A percentile compares a stretch with the other conserved stretches of the same genome.
Conservation (phyloP, 37 sponge, comb jelly and placozoan genomes). For the Beroe forskalii region DNA sequence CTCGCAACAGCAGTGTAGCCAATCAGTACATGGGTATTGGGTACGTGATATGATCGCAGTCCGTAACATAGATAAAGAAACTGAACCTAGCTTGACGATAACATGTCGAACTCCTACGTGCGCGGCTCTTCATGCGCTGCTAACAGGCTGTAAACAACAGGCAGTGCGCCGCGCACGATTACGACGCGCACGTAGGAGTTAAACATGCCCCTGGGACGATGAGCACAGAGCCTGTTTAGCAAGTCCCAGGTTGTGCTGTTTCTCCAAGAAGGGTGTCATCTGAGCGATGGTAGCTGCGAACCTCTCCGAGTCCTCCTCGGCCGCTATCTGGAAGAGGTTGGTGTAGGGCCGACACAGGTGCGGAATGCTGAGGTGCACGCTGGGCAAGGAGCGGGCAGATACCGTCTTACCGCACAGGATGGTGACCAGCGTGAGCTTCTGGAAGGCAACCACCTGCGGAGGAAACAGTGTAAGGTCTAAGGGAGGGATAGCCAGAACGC, state of each 20-base stretch:
- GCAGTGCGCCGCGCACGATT: too few species aligned
- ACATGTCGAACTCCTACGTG: neutral
- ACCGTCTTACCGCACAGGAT: neutral
- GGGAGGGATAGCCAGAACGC: too few species aligned
- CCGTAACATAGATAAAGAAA: neutral
- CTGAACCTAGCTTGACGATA: neutral
- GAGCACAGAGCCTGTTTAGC: conserved; percentile 66
- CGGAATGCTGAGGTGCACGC: neutral
- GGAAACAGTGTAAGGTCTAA: too few species aligned
- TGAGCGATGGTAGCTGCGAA: conserved; percentile 64
- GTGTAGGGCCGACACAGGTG: conserved; percentile 30
- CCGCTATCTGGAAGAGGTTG: conserved; percentile 23
- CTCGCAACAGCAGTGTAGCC: too few species aligned
- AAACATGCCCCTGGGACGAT: too few species aligned
- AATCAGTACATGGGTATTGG: too few species aligned
- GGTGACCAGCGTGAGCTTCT: conserved; percentile 13
- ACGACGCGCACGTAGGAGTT: too few species aligned
- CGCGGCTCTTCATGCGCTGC: too few species aligned
- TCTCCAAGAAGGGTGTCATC: conserved; percentile 54
- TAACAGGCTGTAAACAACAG: too few species aligned
- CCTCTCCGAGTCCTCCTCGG: conserved; percentile 51
- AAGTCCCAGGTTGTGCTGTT: conserved; percentile 31
- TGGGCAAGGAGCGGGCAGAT: neutral
- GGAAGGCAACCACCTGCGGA: conserved; percentile 30
- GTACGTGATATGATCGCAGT: too few species aligned